A percentile compares a stretch with the other conserved stretches of the same genome.
phyloP scores from a whole-genome alignment of 1,140 invertebrate species.

The Anadara kagoshimensis region DNA sequence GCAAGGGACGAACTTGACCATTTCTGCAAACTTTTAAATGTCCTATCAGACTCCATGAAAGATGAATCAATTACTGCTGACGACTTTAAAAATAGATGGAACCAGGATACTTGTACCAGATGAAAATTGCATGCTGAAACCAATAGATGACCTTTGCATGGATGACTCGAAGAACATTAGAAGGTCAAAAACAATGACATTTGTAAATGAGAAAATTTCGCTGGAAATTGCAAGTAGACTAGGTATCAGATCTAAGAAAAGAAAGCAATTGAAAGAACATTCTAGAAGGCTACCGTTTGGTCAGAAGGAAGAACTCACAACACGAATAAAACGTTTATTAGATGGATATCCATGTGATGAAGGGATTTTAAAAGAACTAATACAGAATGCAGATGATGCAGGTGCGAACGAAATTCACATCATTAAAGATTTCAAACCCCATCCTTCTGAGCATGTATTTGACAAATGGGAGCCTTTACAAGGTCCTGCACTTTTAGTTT shows the following conservation, averaged over 20 bases:
- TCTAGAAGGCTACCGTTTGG: conserved; percentile 52
- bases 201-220: conserved; percentile 46
- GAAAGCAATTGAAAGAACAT: conserved; percentile 30
- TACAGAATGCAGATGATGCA: conserved; percentile 75
- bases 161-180: conserved; percentile 38
- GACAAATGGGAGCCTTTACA: conserved; percentile 57
- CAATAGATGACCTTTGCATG: conserved; percentile 44
- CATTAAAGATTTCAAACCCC: conserved; percentile 58
- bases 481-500: conserved; percentile 68
- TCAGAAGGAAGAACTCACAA: conserved; percentile 63
- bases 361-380: conserved; percentile 62
- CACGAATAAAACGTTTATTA: conserved; percentile 60
- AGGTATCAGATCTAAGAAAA: conserved; percentile 54
- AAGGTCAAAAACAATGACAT: conserved; percentile 43
- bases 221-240: conserved; percentile 36
- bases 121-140: conserved; percentile 29
- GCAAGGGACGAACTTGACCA: not conserved
- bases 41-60: conserved; percentile 9
- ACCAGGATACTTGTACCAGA: conserved; percentile 46
- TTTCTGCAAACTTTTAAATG: conserved; percentile 20
- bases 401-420: conserved; percentile 66
- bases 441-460: conserved; percentile 46
- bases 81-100: conserved; percentile 12
- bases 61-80: not conserved
- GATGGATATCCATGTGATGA: conserved; percentile 61